Evolutionary conservation across 2,888 invertebrate genomes (phyloP).

Genomic region (Callosobruchus maculatus): DNA sequence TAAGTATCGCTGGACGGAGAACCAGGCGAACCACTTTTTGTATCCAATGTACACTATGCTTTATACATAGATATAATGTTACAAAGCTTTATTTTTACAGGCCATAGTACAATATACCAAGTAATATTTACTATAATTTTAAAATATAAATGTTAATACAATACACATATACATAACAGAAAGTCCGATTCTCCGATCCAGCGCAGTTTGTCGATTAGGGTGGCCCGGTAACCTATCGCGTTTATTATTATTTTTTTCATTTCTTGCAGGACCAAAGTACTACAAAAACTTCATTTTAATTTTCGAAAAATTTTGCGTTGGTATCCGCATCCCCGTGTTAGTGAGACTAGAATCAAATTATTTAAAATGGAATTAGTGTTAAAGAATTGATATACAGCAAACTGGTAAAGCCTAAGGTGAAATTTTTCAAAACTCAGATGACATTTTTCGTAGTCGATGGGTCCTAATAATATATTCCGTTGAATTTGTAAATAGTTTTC

Average conservation of each 20-base stretch:
- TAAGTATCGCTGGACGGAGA: not conserved
- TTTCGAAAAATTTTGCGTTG: slow-evolving; percentile 11
- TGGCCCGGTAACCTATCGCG: slow-evolving; percentile 1
- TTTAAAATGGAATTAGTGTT: slow-evolving; percentile 20
- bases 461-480: not conserved
- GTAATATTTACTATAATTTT: not conserved
- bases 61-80: not conserved
- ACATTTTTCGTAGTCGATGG: not conserved
- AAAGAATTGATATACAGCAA: slow-evolving; percentile 17
- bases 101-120: not conserved
- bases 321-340: slow-evolving; percentile 10
- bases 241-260: slow-evolving; percentile 12
- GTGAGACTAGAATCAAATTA: slow-evolving; percentile 27
- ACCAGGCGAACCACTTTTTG: not conserved
- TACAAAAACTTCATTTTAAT: slow-evolving; percentile 8
- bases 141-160: not conserved
- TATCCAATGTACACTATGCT: not conserved
- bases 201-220: not conserved
- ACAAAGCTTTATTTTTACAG: not conserved
- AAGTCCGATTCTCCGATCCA: not conserved
- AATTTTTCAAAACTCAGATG: slow-evolving; percentile 5
- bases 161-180: not conserved
- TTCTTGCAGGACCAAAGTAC: slow-evolving; percentile 14
- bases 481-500: not conserved
- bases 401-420: slow-evolving; percentile 1